phyloP scores from a whole-genome alignment of 2,888 invertebrate species.

The Panopea generosa region DNA sequence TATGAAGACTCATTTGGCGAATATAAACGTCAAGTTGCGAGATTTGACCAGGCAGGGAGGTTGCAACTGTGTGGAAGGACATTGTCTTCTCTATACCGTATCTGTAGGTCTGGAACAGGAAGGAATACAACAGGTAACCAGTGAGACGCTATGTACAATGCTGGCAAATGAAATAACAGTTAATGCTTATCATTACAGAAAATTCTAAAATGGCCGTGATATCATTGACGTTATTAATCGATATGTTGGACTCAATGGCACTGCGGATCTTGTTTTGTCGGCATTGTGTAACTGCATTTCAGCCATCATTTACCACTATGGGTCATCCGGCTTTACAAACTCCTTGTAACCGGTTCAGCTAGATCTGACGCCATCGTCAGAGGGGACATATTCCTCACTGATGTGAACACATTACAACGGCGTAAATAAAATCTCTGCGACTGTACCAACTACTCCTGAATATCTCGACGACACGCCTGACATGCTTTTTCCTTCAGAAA shows the following conservation, averaged over 20 bases:
- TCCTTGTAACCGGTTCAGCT: constrained; percentile 37
- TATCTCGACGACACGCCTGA: constrained; percentile 12
- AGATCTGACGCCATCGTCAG: constrained; percentile 25
- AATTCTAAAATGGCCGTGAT: constrained; percentile 38
- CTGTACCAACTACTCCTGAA: constrained; percentile 1
- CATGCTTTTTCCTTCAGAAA: constrained; percentile 32
- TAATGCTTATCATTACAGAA: constrained; percentile 29
- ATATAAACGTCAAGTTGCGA: too few relatives aligned
- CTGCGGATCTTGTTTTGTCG: constrained; percentile 33
- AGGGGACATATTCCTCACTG: constrained; percentile 32
- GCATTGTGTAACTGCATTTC: constrained; percentile 37
- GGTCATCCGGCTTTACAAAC: constrained; percentile 22
- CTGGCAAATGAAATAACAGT: constrained; percentile 25
- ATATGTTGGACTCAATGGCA: constrained; percentile 37
- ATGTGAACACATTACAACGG: constrained; percentile 42
- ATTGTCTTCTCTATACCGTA: constrained; percentile 42
- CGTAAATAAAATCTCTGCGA: constrained; percentile 26
- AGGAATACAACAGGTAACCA: constrained; percentile 28
- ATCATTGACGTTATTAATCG: constrained; percentile 30
- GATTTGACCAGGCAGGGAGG: constrained; percentile 34
- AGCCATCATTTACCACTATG: constrained; percentile 27
- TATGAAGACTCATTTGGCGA: too few relatives aligned
- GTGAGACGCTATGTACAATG: constrained; percentile 30
- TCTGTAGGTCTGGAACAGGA: constrained; percentile 24
- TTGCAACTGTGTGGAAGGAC: constrained; percentile 35